These are phyloP conservation scores for Tubulanus polymorphus DNA, from an alignment of 2,888 invertebrate genomes.

Conservation along the genomic window DNA sequence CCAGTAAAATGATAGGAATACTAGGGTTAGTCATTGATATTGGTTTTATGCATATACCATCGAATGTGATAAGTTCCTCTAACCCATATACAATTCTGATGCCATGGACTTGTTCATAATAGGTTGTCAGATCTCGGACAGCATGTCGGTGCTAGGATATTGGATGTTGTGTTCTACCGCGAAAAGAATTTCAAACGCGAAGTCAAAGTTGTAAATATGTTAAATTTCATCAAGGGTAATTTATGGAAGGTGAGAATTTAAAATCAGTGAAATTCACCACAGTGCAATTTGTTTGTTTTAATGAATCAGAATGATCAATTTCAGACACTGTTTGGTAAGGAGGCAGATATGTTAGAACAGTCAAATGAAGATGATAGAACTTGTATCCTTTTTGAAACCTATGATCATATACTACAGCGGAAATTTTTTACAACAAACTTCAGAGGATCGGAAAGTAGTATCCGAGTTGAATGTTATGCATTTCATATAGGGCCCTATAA, in stretches of 20 bases:
- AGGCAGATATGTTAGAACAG: conserved; percentile 97
- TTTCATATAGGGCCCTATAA: too few relatives aligned
- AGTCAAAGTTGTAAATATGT: conserved; percentile 87
- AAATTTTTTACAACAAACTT: too few relatives aligned
- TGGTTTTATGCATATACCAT: too few relatives aligned
- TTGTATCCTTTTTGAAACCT: conserved; percentile 60
- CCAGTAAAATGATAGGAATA: too few relatives aligned
- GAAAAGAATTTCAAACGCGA: conserved; percentile 93
- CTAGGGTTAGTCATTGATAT: too few relatives aligned
- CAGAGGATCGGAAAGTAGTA: too few relatives aligned
- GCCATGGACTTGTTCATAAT: too few relatives aligned
- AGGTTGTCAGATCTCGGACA: conserved; percentile 92
- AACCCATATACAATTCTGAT: too few relatives aligned
- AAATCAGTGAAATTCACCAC: background rate
- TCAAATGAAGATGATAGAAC: conserved; percentile 97
- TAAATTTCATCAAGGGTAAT: conserved; percentile 91
- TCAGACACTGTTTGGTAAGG: conserved; percentile 90
- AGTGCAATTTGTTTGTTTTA: background rate
- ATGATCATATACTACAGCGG: too few relatives aligned
- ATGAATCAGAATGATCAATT: too few relatives aligned
- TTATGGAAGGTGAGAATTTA: conserved; percentile 79
- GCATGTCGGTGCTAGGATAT: conserved; percentile 87
- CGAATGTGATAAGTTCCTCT: too few relatives aligned
- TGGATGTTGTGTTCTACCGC: conserved; percentile 89
- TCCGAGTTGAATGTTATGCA: too few relatives aligned